Base-by-base conservation (phyloP, 2,113 vertebrate species). In the Miniopterus natalensis region DNA sequence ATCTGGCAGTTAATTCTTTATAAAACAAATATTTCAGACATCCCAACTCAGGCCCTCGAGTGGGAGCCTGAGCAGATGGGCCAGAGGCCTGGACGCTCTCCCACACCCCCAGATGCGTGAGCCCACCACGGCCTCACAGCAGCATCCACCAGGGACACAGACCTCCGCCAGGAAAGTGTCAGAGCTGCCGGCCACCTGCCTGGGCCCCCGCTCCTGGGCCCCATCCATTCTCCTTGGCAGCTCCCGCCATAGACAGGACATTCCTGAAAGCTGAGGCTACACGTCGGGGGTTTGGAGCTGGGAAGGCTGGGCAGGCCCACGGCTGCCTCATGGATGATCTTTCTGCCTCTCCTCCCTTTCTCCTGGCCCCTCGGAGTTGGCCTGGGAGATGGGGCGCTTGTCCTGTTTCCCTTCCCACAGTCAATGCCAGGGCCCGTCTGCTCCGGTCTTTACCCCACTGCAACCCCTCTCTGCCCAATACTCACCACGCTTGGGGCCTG, bases 101-200 rank as follows among this genome's bases (percentile, higher is more conserved):
- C 89, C 88, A 51, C 74, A 70, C 45, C 86, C 85, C 93, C 68
- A 86, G 94, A 88, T 68, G 92, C 59, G 20, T 27, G 10, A 86
- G 95, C 87, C 95, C 96, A 47, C 90, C 84, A 21, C 63, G 70
- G 55, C 86, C 47, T 53, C 47, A 11, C 65, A 66, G 88, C 71
- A 10, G 11, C 0, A 20, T 96, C 96, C 95, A 11, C 20, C 36
- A 63, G 96, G 94, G 92, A 88, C 3, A 1, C 27, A 1, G 85
- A 4, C 68, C 21, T 20, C 1, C 2, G 96, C 96, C 97, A 97
- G 96, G 95, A 96, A 96, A 97, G 57, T 75, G 97, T 96, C 95
- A 83, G 96, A 81, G 96, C 87, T 2, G 70, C 96, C 94, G 49
- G 94, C 96, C 97, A 96, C 97, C 96, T 97, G 97, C 94, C 92